These are phyloP conservation scores for Drosophila atroscutellata DNA, from an alignment of 2,888 invertebrate species.

Conservation along the genomic window DNA sequence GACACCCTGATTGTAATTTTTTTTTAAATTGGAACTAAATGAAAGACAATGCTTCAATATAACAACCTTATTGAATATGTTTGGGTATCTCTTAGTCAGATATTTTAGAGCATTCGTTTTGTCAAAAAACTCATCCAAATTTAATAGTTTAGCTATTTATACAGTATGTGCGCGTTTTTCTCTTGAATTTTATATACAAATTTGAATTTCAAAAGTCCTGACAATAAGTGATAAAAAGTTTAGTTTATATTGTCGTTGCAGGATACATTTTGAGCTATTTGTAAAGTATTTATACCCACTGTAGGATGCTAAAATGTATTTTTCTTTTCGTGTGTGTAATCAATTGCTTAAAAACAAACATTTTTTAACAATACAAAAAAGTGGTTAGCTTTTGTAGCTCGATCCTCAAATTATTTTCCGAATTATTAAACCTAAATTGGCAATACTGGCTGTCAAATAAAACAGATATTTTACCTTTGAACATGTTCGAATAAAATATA, in stretches of 20 bases:
- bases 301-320: constrained; percentile 36
- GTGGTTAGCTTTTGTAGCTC: constrained; percentile 21
- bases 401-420: constrained; percentile 22
- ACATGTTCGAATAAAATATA: constrained; percentile 30
- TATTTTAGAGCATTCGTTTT: constrained; percentile 17
- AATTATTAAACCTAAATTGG: constrained; percentile 3
- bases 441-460: constrained; percentile 24
- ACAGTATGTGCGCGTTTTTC: constrained; percentile 11
- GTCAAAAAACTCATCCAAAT: constrained; percentile 33
- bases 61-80: constrained; percentile 3
- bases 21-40: not conserved
- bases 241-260: constrained; percentile 41
- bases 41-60: constrained; percentile 3
- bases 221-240: constrained; percentile 46
- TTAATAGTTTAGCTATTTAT: constrained; percentile 25
- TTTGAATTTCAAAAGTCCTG: constrained; percentile 29
- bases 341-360: constrained; percentile 14
- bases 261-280: constrained; percentile 36
- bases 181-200: constrained; percentile 19
- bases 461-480: constrained; percentile 7
- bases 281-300: constrained; percentile 46
- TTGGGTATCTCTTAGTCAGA: constrained; percentile 29
- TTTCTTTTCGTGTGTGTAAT: constrained; percentile 23
- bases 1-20: not conserved
- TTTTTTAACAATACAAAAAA: constrained; percentile 13